A percentile compares a stretch with the other conserved stretches of the same genome.
phyloP scores from a whole-genome alignment of 1,140 invertebrate genomes.

The Caenorhabditis elegans region WBcel235 BX284604.4:10091501-10092000 shows the following conservation, averaged over 20 bases:
- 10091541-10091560: slow-evolving; percentile 48
- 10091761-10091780: slow-evolving; percentile 52
- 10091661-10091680: no score
- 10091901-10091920: slow-evolving; percentile 43
- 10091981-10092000: slow-evolving; percentile 34
- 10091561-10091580: slow-evolving; percentile 42
- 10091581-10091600: slow-evolving; percentile 48
- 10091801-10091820: slow-evolving; percentile 54
- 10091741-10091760: slow-evolving; percentile 54
- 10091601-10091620: slow-evolving; percentile 23
- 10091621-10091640: neutral
- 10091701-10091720: slow-evolving; percentile 48
- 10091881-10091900: slow-evolving; percentile 50
- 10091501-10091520: slow-evolving; percentile 48
- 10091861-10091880: slow-evolving; percentile 38
- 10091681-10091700: slow-evolving; percentile 41
- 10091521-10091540: slow-evolving; percentile 59
- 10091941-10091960: neutral
- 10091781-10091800: slow-evolving; percentile 58
- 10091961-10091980: slow-evolving; percentile 43
- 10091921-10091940: slow-evolving; percentile 12
- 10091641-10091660: slow-evolving; percentile 27
- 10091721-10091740: slow-evolving; percentile 57
- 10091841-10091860: slow-evolving; percentile 54
- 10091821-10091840: slow-evolving; percentile 56